Percentiles rank a stretch among this genome's conserved stretches.
Evolutionary conservation across 1,140 invertebrate species (phyloP).

Genomic region (Orius laevigatus): DNA sequence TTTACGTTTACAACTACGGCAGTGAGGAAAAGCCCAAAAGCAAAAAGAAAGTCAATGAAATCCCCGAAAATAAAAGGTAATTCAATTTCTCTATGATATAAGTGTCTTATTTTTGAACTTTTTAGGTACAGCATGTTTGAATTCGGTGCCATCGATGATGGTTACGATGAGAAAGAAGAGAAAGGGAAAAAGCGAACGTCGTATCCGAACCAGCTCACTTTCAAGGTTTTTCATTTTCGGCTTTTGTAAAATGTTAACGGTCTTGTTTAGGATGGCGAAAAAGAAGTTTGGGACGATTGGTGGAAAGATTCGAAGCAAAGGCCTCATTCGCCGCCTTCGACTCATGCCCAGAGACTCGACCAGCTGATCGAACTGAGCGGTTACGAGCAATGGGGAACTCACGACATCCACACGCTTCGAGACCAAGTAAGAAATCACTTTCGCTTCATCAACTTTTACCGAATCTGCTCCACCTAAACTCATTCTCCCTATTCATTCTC

Average conservation of each 20-base stretch:
- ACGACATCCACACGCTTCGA: constrained; percentile 22
- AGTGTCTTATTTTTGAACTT: too few relatives aligned
- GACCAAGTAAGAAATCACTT: constrained; percentile 19
- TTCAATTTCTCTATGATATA: too few relatives aligned
- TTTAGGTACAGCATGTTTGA: constrained; percentile 61
- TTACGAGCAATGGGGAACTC: constrained; percentile 21
- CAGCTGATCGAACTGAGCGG: constrained; percentile 56
- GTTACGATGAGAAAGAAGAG: constrained; percentile 36
- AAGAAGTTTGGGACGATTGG: constrained; percentile 18
- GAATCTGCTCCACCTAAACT: neutral
- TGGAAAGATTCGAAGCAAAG: constrained; percentile 20
- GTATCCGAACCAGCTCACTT: constrained; percentile 3
- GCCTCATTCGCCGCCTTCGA: constrained; percentile 31
- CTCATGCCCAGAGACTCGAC: constrained; percentile 43
- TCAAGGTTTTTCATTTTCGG: neutral
- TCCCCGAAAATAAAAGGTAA: constrained; percentile 13
- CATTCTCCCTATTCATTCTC: neutral
- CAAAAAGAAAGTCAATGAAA: constrained; percentile 9
- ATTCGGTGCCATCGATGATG: constrained; percentile 34
- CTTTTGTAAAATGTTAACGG: neutral
- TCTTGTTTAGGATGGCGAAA: constrained; percentile 9
- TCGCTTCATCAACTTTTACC: neutral
- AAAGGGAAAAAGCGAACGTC: constrained; percentile 27
- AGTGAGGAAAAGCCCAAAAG: constrained; percentile 23
- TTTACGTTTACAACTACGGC: constrained; percentile 69